A percentile compares a stretch with the other conserved stretches of the same genome.
Conservation (phyloP, 2,113 vertebrate genomes). For the Maccullochella peelii region DNA sequence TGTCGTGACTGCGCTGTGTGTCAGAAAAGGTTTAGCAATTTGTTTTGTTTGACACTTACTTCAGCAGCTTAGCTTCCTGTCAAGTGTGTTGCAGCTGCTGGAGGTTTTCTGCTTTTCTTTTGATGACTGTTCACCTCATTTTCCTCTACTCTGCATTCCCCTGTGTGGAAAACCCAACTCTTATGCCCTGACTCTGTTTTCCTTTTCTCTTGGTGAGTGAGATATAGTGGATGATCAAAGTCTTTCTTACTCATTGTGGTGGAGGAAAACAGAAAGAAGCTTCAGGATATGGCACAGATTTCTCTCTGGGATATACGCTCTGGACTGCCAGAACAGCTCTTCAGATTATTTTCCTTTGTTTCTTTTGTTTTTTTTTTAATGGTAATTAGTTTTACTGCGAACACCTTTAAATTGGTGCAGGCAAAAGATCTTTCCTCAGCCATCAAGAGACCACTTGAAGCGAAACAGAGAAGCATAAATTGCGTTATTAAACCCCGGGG, state of each 20-base stretch:
- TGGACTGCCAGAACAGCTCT: constrained; percentile 29
- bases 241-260: constrained; percentile 53
- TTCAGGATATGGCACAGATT: constrained; percentile 56
- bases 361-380: constrained; percentile 24
- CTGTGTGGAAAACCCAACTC: constrained; percentile 39
- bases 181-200: constrained; percentile 49
- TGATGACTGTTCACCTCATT: constrained; percentile 56
- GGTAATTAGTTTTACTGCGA: constrained; percentile 61
- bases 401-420: constrained; percentile 28
- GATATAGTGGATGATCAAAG: constrained; percentile 75
- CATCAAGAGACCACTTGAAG: constrained; percentile 50
- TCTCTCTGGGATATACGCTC: constrained; percentile 43
- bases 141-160: constrained; percentile 49
- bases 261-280: constrained; percentile 52
- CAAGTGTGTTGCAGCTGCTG: constrained; percentile 44
- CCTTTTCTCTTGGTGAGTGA: constrained; percentile 48
- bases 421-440: constrained; percentile 27
- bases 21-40: constrained; percentile 59
- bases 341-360: constrained; percentile 16
- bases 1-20: constrained; percentile 30
- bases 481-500: constrained; percentile 13
- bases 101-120: constrained; percentile 48
- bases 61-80: constrained; percentile 59
- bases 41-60: constrained; percentile 67
- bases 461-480: constrained; percentile 46